Evolutionary conservation across 2,797 vertebrate genomes (phyloP).

Genomic region (Syngnathus acus): DNA sequence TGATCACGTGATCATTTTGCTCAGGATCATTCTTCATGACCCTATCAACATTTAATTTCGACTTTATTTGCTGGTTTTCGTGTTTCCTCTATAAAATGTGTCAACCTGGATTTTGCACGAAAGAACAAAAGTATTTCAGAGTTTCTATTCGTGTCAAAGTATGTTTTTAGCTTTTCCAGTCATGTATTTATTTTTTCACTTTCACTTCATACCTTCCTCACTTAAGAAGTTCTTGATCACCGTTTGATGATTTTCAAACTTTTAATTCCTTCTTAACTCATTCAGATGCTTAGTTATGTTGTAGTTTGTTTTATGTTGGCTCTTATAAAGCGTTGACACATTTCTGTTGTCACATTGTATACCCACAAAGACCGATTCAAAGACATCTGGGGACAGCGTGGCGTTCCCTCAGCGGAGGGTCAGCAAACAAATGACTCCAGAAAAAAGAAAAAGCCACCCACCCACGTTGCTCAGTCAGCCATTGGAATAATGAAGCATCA

Average conservation of each 20-base stretch:
- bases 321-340: neutral
- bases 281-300: neutral
- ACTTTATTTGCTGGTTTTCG: neutral
- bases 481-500: slow-evolving; percentile 52
- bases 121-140: neutral
- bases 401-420: slow-evolving; percentile 13
- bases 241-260: too few species aligned
- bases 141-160: neutral
- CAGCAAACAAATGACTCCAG: neutral
- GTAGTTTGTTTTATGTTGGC: neutral
- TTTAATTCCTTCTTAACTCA: too few species aligned
- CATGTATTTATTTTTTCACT: neutral
- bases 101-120: neutral
- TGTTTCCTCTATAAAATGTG: neutral
- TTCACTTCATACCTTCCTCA: neutral
- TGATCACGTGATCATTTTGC: neutral
- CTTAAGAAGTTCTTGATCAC: neutral
- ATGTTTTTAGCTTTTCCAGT: neutral
- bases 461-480: slow-evolving; percentile 27
- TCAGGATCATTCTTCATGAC: neutral
- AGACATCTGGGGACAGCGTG: slow-evolving; percentile 57
- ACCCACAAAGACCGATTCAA: slow-evolving; percentile 18
- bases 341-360: slow-evolving; percentile 6
- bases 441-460: slow-evolving; percentile 5
- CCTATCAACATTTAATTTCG: neutral